Base-by-base conservation (phyloP, 2,888 invertebrate species). In the Anticlea derivata region DNA sequence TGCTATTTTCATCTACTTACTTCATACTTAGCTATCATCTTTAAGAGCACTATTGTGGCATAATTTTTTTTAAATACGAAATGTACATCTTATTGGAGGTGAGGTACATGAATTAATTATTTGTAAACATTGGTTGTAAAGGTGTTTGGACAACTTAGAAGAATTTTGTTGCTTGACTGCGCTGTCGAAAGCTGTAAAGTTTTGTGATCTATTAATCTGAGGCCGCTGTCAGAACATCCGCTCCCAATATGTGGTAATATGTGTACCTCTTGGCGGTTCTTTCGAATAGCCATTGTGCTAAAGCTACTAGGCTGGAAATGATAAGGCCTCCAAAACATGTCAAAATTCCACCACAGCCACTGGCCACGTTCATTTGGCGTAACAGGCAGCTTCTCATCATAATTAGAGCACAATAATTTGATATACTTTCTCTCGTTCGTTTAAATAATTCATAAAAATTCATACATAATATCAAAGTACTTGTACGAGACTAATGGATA, bases 351-450 rank as follows among this genome's bases (percentile, higher is more conserved):
- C 54, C 60, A 58, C 62, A 65, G 50, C 52, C n/a, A 61, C 30
- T 17, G 29, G 30, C 30, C 38, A 45, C 63, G 68, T 66, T 73
- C 68, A 75, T 70, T 73, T 63, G 69, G 60, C 73, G 75, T 78
- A 76, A 75, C 78, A 75, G 60, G 66, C 74, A 74, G 73, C 73
- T 65, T 70, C 75, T 69, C 75, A 75, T 73, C 77, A 81, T 80
- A 86, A 85, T 84, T 84, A 73, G 85, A 84, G 80, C 83, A 86
- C 70, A 85, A 83, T 86, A 79, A 84, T 83, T 81, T 78, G 75
- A 77, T 73, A 73, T 75, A 85, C 86, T 86, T 86, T 86, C 86
- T 75, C 84, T 70, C 57, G 70, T 73, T 61, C 58, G 61, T 73
- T 73, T 70, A 74, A 80, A 73, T 75, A 77, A 80, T 80, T 77